phyloP scores from a whole-genome alignment of 2,888 invertebrate genomes.

The Terebella lapidaria region DNA sequence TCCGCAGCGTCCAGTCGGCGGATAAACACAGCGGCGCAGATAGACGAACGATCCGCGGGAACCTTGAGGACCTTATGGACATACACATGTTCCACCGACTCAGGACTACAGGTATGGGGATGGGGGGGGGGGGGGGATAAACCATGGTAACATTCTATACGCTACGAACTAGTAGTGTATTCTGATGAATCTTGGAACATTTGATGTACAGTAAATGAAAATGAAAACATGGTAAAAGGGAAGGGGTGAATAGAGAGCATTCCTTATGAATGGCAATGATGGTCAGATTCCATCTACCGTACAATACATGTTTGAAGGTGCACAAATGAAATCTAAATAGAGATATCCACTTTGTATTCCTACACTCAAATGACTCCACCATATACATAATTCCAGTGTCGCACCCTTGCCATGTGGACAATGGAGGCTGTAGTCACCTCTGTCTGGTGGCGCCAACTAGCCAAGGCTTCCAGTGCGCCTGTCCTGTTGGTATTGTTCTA shows the following conservation, averaged over 20 bases:
- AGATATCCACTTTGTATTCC: no score
- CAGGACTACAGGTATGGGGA: constrained; percentile 44
- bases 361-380: constrained; percentile 2
- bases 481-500: constrained; percentile 73
- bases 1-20: constrained; percentile 76
- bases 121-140: no score
- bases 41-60: constrained; percentile 64
- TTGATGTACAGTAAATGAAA: no score
- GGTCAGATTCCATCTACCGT: no score
- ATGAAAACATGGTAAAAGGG: no score
- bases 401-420: constrained; percentile 64
- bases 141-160: no score
- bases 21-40: constrained; percentile 54
- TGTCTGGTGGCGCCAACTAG: constrained; percentile 65
- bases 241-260: no score
- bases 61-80: constrained; percentile 84
- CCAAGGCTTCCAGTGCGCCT: constrained; percentile 67
- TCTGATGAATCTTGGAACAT: no score
- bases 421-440: constrained; percentile 82
- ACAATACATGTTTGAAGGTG: no score
- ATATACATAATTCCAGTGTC: constrained; percentile 56
- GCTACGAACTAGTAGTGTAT: no score
- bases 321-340: no score
- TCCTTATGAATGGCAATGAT: no score
- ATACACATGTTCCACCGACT: constrained; percentile 61